phyloP scores from a whole-genome alignment of 2,888 invertebrate species.

The Conus canariensis region DNA sequence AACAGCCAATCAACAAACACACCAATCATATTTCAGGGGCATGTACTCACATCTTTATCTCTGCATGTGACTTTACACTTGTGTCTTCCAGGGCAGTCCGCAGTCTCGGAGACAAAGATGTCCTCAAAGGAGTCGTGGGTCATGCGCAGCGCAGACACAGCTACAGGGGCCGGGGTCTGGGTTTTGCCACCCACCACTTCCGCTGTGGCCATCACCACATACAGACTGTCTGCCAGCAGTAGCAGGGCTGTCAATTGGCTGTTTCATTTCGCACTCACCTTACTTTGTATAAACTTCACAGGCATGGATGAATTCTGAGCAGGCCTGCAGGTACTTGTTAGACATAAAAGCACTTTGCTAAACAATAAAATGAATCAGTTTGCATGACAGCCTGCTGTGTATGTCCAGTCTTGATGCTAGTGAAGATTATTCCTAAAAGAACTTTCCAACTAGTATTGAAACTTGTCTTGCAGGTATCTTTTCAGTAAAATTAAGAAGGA shows the following conservation, averaged over 20 bases:
- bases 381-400: too few relatives aligned
- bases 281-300: background rate
- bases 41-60: conserved; percentile 21
- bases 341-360: too few relatives aligned
- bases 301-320: background rate
- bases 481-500: too few relatives aligned
- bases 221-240: conserved; percentile 17
- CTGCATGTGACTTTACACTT: conserved; percentile 38
- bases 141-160: conserved; percentile 72
- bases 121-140: conserved; percentile 55
- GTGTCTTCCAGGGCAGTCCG: conserved; percentile 44
- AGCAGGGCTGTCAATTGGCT: background rate
- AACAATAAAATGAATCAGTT: too few relatives aligned
- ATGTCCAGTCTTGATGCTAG: too few relatives aligned
- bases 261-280: background rate
- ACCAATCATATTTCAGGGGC: background rate
- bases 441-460: too few relatives aligned
- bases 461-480: too few relatives aligned
- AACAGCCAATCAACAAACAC: too few relatives aligned
- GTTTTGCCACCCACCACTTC: conserved; percentile 44
- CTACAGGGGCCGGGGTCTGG: conserved; percentile 57
- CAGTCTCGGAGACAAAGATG: conserved; percentile 48
- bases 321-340: too few relatives aligned
- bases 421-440: too few relatives aligned
- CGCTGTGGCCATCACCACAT: conserved; percentile 51